Evolutionary conservation across 2,113 vertebrate genomes (phyloP), one percentile per base, ranked within the genome.

Genomic region (Zosterops lateralis): DNA sequence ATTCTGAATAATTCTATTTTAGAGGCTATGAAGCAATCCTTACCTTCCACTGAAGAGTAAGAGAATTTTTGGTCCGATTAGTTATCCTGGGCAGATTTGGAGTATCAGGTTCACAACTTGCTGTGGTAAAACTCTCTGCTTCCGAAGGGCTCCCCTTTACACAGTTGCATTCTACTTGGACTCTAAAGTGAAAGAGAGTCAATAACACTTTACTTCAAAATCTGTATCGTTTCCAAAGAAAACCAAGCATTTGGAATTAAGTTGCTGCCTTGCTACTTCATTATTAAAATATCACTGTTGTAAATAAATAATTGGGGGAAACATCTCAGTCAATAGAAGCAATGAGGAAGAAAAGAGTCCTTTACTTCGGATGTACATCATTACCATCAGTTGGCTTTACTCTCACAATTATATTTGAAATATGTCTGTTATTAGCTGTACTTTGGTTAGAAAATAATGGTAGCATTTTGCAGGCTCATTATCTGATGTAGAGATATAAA

Each of bases 11-110:
- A 34, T 34, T 34, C 34, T 51, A 17, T 44, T 95, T 71, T 34
- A 42, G 56, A 61, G 31, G 12, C 15, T 78, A 45, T 75, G 14
- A 87, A 72, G n/a, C 17, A 84, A 76, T 62, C 87, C 87, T 96
- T 96, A 99, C 98, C 98, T 99, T 99, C 99, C 99, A 99, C 77
- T 99, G 98, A 65, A 99, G 97, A 81, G 98, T 98, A 20, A 99
- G 98, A 45, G 98, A 97, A 97, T 98, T 99, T 98, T 99, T 99
- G 97, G 98, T 99, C 95, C 98, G 98, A 81, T 99, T 99, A 92
- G 98, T 97, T 98, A 99, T 99, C 94, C 98, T 98, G 71, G 99
- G 99, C 86, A 98, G 96, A 91, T 98, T 98, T 95, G 99, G 99
- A 70, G 94, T 70, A 79, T 99, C 99, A 44, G 99, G 99, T 96